These are phyloP conservation scores for Anoplius nigerrimus DNA, from an alignment of 2,888 invertebrate genomes.

Conservation along the genomic window DNA sequence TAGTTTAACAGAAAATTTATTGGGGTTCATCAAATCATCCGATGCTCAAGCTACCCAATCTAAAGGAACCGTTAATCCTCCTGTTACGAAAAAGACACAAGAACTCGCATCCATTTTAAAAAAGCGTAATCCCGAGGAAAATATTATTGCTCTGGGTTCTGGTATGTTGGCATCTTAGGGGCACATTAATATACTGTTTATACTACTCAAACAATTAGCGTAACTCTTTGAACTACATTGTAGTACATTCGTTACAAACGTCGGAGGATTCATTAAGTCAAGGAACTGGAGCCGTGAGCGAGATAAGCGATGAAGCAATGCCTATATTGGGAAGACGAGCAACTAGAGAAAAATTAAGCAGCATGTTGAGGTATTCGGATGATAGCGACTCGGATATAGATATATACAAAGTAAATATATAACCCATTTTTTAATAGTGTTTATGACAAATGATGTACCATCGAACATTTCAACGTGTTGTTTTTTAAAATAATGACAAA, in stretches of 20 bases:
- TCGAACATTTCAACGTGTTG: background rate
- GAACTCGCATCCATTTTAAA: conserved; percentile 79
- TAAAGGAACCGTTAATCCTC: conserved; percentile 52
- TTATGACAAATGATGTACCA: no score
- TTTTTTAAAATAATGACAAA: conserved; percentile 8
- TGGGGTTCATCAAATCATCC: conserved; percentile 70
- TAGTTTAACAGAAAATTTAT: conserved; percentile 73
- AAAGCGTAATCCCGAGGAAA: conserved; percentile 76
- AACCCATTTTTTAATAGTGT: no score
- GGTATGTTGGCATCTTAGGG: conserved; percentile 48
- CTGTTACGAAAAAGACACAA: conserved; percentile 72
- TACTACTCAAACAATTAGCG: background rate
- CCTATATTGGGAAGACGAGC: conserved; percentile 82
- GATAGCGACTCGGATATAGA: conserved; percentile 88
- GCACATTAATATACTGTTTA: background rate
- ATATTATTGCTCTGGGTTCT: conserved; percentile 72
- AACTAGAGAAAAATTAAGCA: conserved; percentile 77
- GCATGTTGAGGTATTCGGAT: conserved; percentile 77
- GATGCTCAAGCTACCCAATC: conserved; percentile 70
- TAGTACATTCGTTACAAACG: conserved; percentile 70
- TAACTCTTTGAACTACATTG: background rate
- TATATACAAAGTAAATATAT: conserved; percentile 77
- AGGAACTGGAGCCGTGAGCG: conserved; percentile 78
- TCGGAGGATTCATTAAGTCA: conserved; percentile 85
- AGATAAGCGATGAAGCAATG: conserved; percentile 80